Conservation (phyloP, 2,888 invertebrate genomes). For the Amphipoea lucens region DNA sequence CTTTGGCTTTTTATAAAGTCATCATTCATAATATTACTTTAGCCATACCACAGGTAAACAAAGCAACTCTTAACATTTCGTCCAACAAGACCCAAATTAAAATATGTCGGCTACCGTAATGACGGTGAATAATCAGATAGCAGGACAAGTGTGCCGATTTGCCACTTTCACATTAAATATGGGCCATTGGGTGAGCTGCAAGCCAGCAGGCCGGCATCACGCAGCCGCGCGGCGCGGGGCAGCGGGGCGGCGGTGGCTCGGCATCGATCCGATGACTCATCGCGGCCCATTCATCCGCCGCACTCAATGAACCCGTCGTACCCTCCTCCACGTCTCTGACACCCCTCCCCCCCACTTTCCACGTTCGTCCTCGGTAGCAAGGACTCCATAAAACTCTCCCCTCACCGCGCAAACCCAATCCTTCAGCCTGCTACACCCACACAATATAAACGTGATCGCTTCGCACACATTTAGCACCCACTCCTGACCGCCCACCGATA, state of each 20-base stretch:
- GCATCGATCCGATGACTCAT: constrained; percentile 89
- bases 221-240: constrained; percentile 71
- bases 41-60: not conserved
- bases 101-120: constrained; percentile 21
- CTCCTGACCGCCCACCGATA: constrained; percentile 69
- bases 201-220: constrained; percentile 68
- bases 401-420: constrained; percentile 80
- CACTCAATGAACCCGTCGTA: constrained; percentile 87
- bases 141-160: constrained; percentile 37
- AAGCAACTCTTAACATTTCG: not conserved
- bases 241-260: constrained; percentile 67
- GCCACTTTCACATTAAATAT: constrained; percentile 52
- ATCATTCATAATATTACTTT: constrained; percentile 17
- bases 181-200: constrained; percentile 62
- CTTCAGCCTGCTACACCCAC: constrained; percentile 82
- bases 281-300: constrained; percentile 88
- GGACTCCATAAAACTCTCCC: constrained; percentile 85
- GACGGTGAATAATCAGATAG: constrained; percentile 33
- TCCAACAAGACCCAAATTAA: constrained; percentile 6
- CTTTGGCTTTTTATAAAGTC: not conserved
- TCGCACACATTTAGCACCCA: constrained; percentile 72
- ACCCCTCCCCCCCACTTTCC: constrained; percentile 68
- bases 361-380: constrained; percentile 83
- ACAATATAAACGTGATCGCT: constrained; percentile 75
- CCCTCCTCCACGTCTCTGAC: constrained; percentile 69